A percentile compares a stretch with the other conserved stretches of the same genome.
These are phyloP conservation scores for Morone saxatilis DNA, from an alignment of 2,113 vertebrate genomes.

Conservation along the genomic window DNA sequence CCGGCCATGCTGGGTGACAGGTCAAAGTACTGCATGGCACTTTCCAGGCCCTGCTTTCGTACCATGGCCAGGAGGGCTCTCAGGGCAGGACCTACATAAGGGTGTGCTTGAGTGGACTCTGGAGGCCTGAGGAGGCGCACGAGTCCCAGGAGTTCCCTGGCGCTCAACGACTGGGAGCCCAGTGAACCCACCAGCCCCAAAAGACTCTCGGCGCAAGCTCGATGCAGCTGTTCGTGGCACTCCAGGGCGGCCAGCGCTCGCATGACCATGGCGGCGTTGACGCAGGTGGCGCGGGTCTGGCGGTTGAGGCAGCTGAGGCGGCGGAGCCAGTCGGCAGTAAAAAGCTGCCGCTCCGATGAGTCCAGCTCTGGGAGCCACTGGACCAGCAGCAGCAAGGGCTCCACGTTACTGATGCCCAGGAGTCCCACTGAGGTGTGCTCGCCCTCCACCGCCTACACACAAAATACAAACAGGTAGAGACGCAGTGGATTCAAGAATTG, in stretches of 20 bases:
- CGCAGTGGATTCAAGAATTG: no score
- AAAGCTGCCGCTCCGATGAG: constrained; percentile 92
- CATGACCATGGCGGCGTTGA: constrained; percentile 93
- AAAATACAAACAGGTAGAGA: not conserved
- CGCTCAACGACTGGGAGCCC: constrained; percentile 93
- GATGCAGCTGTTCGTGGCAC: constrained; percentile 84
- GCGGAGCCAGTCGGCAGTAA: constrained; percentile 93
- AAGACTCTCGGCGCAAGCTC: constrained; percentile 91
- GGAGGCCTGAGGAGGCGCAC: constrained; percentile 89
- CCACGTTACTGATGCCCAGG: constrained; percentile 97
- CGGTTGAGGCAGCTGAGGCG: constrained; percentile 95
- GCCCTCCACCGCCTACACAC: constrained; percentile 92
- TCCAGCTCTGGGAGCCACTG: constrained; percentile 97
- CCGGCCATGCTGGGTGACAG: constrained; percentile 95
- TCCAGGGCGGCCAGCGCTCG: constrained; percentile 88
- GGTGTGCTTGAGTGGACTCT: constrained; percentile 84
- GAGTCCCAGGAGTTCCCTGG: constrained; percentile 89
- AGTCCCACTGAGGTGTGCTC: constrained; percentile 96
- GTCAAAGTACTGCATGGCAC: constrained; percentile 96
- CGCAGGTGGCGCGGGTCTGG: constrained; percentile 93
- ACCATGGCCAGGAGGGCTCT: constrained; percentile 92
- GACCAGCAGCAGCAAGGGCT: constrained; percentile 93
- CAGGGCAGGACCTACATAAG: constrained; percentile 88
- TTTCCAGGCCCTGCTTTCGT: constrained; percentile 92
- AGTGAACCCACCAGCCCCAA: constrained; percentile 91